Evolutionary conservation across 1,140 invertebrate genomes (phyloP), one percentile per base, ranked within the genome.

Genomic region (Grapholita molesta): DNA sequence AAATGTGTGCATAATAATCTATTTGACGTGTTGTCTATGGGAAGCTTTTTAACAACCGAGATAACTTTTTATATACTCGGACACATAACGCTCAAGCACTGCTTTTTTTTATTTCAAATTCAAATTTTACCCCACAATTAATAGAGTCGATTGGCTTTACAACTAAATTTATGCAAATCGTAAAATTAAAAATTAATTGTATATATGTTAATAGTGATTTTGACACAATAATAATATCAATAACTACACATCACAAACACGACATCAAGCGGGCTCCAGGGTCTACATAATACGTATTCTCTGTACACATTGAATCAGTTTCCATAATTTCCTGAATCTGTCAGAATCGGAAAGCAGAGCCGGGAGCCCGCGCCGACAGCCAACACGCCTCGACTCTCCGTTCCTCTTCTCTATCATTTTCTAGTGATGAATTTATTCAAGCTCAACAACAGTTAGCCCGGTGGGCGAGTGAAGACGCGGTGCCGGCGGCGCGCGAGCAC

Each of bases 381-480:
- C 73, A 70, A 70, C 78, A 81, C 84, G 77, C 84, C 78, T 80
- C 80, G 87, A 88, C 89, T 91, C 88, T 89, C 90, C 90, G 88
- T 90, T 89, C 82, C 88, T 92, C 89, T 93, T 92, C 92, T 92
- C 94, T 95, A 94, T 95, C 95, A 95, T 95, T 96, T 96, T 96
- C 94, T 95, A 96, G 96, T 96, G 96, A 96, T 96, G 96, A 96
- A 95, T 97, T 96, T 96, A 96, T 96, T 96, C 96, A 97, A 96
- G 96, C 96, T 96, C 96, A 96, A 95, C 96, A 95, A 95, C 95
- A 95, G 94, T 94, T 96, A 96, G 95, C 96, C 94, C 96, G 95
- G 93, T 97, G 96, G 95, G 96, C 96, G 93, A 97, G 96, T 95
- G 96, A 97, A 93, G 96, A 97, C 91, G 94, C 94, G 86, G 94